Evolutionary conservation across 2,888 invertebrate genomes (phyloP).

Genomic region (Coenonympha arcania): DNA sequence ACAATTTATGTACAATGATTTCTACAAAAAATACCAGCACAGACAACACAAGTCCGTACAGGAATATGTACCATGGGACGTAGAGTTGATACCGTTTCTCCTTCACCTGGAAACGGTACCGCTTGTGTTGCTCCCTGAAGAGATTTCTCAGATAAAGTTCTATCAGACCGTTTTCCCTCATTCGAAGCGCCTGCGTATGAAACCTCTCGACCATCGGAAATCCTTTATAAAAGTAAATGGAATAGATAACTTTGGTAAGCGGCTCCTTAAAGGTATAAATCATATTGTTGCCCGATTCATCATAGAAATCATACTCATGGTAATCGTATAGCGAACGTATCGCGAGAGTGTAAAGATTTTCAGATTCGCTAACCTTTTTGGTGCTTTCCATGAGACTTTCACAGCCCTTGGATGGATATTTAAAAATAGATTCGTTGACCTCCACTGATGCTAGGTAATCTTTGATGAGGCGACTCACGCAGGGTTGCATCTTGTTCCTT

Average conservation of each 20-base stretch:
- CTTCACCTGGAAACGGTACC: constrained; percentile 3
- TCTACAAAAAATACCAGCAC: constrained; percentile 30
- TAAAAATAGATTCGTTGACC: neutral
- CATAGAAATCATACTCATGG: constrained; percentile 9
- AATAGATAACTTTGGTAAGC: constrained; percentile 40
- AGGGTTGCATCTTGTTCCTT: constrained; percentile 37
- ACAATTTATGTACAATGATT: constrained; percentile 13
- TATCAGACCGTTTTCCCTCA: constrained; percentile 31
- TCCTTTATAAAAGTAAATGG: constrained; percentile 48
- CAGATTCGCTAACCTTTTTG: constrained; percentile 25
- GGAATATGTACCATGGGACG: constrained; percentile 41
- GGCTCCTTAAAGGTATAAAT: constrained; percentile 34
- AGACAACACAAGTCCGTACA: constrained; percentile 33
- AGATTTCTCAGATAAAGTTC: constrained; percentile 17
- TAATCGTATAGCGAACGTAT: constrained; percentile 11
- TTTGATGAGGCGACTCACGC: constrained; percentile 38
- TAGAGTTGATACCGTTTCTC: constrained; percentile 23
- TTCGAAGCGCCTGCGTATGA: constrained; percentile 30
- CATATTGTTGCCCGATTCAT: constrained; percentile 6
- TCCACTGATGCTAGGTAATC: constrained; percentile 13
- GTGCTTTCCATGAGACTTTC: constrained; percentile 26
- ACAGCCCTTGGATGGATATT: neutral
- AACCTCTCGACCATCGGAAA: constrained; percentile 41
- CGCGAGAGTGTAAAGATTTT: constrained; percentile 21
- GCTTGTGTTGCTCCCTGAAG: constrained; percentile 8